Base-by-base conservation (phyloP, 2,888 invertebrate genomes). In the Sialis lutaria region DNA sequence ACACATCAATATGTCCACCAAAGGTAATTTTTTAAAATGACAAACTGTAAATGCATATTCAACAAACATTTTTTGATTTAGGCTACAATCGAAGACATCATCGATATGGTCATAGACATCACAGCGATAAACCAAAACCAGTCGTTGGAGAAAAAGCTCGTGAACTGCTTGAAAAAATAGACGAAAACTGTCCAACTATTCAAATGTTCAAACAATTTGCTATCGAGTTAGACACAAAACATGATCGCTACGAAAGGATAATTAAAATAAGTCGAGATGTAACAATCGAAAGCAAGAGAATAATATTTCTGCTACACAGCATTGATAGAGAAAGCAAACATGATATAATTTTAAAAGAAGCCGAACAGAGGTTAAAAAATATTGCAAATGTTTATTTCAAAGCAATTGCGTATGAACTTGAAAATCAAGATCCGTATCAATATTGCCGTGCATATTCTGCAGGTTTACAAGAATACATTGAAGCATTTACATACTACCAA, bases 231-330 rank as follows among this genome's bases (percentile, higher is more conserved):
- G 88, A 86, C 55, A 70, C 70, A 1, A 82, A 83, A 52, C 85
- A 92, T 56, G 90, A 92, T 62, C 76, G 84, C 50, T 76, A 83
- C 56, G 92, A 92, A 60, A 68, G 86, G 41, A 73, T 92, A 33
- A 76, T 90, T 0, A 90, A 91, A 65, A 61, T 82, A 0, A 77
- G 83, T 51, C 70, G 90, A 31, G 91, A 90, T 58, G 75, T 90
- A 13, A 90, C 89, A 0, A 88, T 90, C 53, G 89, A 91, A 58
- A 88, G 90, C 64, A 93, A 93, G 60, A 69, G 90, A 50, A 81
- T 87, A 5, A 93, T 92, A 54, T 92, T 90, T 61, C 64, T 86
- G 8, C 64, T 93, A 13, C 92, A 92, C 61, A 81, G 84, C 33
- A 69, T 80, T 45, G 74, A 76, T 45, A 40, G 72, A 32, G 75